Evolutionary conservation across 2,888 invertebrate species (phyloP).

Genomic region (Idaea straminata): DNA sequence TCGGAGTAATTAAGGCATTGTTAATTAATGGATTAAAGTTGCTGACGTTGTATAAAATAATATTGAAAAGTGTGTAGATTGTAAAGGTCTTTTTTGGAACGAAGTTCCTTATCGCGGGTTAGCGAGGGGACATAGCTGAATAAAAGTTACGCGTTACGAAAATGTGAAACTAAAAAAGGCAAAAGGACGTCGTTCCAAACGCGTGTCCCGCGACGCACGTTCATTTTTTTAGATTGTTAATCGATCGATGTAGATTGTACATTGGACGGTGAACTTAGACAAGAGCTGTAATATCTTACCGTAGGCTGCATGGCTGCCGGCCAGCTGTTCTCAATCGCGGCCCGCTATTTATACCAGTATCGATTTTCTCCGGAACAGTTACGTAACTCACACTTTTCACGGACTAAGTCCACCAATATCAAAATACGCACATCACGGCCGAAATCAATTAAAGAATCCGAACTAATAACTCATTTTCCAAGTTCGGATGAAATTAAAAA

Average conservation of each 20-base stretch:
- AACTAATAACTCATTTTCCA: background rate
- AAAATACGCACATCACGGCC: slow-evolving; percentile 44
- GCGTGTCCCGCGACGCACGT: too few relatives aligned
- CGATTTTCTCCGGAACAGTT: slow-evolving; percentile 74
- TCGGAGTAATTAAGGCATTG: too few relatives aligned
- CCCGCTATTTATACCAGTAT: slow-evolving; percentile 73
- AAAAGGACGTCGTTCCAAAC: too few relatives aligned
- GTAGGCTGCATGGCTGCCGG: slow-evolving; percentile 70
- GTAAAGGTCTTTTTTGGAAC: too few relatives aligned
- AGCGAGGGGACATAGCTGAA: too few relatives aligned
- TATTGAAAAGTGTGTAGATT: too few relatives aligned
- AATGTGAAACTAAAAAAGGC: too few relatives aligned
- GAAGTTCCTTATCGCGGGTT: too few relatives aligned
- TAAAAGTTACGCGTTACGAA: too few relatives aligned
- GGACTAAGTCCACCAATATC: slow-evolving; percentile 52
- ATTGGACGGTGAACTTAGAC: slow-evolving; percentile 3
- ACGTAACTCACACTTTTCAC: slow-evolving; percentile 65
- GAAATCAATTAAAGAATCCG: slow-evolving; percentile 27
- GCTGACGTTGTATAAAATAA: too few relatives aligned
- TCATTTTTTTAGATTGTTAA: background rate
- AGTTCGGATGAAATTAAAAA: slow-evolving; percentile 13
- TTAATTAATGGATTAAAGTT: too few relatives aligned
- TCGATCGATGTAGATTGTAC: background rate
- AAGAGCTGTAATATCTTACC: slow-evolving; percentile 45
- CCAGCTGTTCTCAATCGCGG: slow-evolving; percentile 73